These are phyloP conservation scores for Phalacrocorax aristotelis DNA, from an alignment of 2,113 vertebrate species.

Conservation along the genomic window DNA sequence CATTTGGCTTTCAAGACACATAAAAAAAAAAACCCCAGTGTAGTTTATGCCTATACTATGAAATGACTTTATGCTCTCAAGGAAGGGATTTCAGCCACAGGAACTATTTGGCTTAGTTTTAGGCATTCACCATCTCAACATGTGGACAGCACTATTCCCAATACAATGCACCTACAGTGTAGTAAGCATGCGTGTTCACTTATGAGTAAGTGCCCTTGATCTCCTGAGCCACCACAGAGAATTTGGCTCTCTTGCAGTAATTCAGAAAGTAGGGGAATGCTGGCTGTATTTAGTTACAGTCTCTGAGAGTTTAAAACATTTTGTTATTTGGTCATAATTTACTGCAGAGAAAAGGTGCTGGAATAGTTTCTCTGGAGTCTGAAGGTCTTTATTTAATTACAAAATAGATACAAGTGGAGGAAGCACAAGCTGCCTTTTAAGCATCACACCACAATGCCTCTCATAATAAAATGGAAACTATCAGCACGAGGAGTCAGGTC, in stretches of 20 bases:
- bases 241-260: constrained; percentile 9
- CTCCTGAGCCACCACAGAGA: constrained; percentile 30
- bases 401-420: neutral
- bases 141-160: neutral
- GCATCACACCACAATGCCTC: neutral
- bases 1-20: neutral
- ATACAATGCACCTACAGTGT: constrained; percentile 18
- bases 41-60: neutral
- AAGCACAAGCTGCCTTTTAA: neutral
- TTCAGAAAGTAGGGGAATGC: constrained; percentile 12
- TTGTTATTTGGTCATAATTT: constrained; percentile 31
- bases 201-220: neutral
- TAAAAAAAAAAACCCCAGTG: neutral
- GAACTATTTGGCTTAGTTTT: neutral
- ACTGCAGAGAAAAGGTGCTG: constrained; percentile 16
- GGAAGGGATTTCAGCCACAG: constrained; percentile 27
- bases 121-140: neutral
- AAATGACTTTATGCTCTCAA: neutral
- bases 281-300: constrained; percentile 17
- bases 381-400: neutral
- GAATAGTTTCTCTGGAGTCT: neutral
- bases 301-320: constrained; percentile 24
- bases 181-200: neutral
- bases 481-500: neutral
- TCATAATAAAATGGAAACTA: neutral